Evolutionary conservation across 2,797 vertebrate species (phyloP).

Genomic region (Anabacerthia variegaticeps): DNA sequence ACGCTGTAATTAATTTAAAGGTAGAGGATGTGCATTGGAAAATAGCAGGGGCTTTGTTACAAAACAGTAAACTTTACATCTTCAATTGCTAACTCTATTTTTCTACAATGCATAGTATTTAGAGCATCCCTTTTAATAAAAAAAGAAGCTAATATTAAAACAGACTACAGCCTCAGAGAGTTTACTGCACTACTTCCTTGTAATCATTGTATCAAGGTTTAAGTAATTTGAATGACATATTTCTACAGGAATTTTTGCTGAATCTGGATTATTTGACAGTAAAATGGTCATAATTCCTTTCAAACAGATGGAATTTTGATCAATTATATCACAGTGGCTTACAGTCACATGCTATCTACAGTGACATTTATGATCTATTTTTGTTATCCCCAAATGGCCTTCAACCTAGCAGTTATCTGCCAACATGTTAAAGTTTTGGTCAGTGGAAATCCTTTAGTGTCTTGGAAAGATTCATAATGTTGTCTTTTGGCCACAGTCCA

Average conservation of each 20-base stretch:
- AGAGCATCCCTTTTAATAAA: background rate
- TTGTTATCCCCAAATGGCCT: conserved; percentile 38
- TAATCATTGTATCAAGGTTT: background rate
- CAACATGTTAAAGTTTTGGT: conserved; percentile 34
- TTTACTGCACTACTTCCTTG: background rate
- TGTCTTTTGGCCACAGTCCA: conserved; percentile 39
- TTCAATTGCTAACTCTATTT: background rate
- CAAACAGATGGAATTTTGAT: conserved; percentile 30
- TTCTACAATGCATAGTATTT: background rate
- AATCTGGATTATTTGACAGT: background rate
- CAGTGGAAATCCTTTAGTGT: conserved; percentile 31
- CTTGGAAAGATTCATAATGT: conserved; percentile 32
- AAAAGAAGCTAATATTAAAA: background rate
- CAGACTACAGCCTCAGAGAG: background rate
- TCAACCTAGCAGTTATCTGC: conserved; percentile 31
- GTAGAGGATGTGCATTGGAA: background rate
- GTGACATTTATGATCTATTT: conserved; percentile 55
- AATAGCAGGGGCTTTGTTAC: background rate
- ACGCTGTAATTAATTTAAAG: background rate
- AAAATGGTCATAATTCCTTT: background rate
- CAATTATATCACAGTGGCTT: conserved; percentile 24
- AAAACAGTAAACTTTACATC: background rate
- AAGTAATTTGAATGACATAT: background rate
- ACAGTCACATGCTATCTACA: conserved; percentile 9
- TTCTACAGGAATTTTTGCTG: conserved; percentile 31